A percentile compares a stretch with the other conserved stretches of the same genome.
These are phyloP conservation scores for Drosophila pachea DNA, from an alignment of 1,140 invertebrate genomes.

Conservation along the genomic window DNA sequence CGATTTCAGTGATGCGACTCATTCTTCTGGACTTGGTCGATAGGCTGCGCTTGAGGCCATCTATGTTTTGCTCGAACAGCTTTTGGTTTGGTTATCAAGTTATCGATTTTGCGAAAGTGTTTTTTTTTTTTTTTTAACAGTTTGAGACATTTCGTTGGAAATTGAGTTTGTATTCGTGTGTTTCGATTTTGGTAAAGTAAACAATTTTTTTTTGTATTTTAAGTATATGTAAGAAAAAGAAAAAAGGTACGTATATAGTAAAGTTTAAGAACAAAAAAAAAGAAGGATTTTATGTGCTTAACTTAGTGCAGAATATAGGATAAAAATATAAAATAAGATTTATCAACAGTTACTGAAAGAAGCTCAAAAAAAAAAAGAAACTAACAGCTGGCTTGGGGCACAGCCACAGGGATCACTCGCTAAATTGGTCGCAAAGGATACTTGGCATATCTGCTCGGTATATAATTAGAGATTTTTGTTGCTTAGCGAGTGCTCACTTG, in stretches of 20 bases:
- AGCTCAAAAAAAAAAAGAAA: not conserved
- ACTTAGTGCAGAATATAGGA: conserved; percentile 10
- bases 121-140: conserved; percentile 14
- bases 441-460: too few relatives aligned
- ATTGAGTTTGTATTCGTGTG: conserved; percentile 28
- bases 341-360: not conserved
- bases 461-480: not conserved
- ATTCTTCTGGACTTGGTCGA: conserved; percentile 86
- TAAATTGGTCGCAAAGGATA: not conserved
- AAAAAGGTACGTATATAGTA: conserved; percentile 60
- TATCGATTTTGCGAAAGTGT: conserved; percentile 4
- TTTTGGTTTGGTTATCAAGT: conserved; percentile 67
- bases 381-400: not conserved
- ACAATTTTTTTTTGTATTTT: conserved; percentile 35
- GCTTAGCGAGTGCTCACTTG: conserved; percentile 9
- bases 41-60: conserved; percentile 88
- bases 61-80: conserved; percentile 93
- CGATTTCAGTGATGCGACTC: conserved; percentile 89
- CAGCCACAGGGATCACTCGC: conserved; percentile 7
- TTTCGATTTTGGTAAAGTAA: conserved; percentile 39
- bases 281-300: conserved; percentile 10
- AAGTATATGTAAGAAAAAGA: conserved; percentile 70
- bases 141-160: conserved; percentile 18
- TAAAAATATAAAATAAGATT: not conserved
- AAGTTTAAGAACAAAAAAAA: conserved; percentile 53